phyloP scores from a whole-genome alignment of 2,113 vertebrate genomes.

The Paradoxurus hermaphroditus region DNA sequence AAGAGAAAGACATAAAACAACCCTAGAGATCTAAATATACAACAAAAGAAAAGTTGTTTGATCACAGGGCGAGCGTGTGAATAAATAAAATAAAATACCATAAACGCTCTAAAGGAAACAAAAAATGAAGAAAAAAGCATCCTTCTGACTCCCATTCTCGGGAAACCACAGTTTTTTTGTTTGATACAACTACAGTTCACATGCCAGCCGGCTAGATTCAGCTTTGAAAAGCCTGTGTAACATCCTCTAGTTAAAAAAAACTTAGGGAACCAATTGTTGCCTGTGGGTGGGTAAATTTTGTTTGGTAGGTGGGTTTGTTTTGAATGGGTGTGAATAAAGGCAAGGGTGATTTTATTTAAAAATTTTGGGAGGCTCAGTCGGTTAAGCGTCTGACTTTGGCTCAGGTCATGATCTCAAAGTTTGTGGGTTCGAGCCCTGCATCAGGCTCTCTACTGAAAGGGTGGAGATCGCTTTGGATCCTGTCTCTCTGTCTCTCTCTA shows the following conservation, averaged over 20 bases:
- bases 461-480: no score
- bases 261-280: not conserved
- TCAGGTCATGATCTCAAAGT: no score
- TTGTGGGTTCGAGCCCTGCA: no score
- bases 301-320: not conserved
- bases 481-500: no score
- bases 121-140: constrained; percentile 35
- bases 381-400: no score
- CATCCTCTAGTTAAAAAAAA: not conserved
- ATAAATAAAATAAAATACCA: constrained; percentile 61
- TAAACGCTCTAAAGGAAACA: constrained; percentile 32
- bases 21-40: constrained; percentile 66
- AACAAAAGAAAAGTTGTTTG: constrained; percentile 68
- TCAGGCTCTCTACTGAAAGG: no score
- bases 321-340: not conserved
- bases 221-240: not conserved
- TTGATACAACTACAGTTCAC: not conserved
- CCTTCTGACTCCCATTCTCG: not conserved
- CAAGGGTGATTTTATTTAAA: not conserved
- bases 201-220: not conserved
- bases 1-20: constrained; percentile 55
- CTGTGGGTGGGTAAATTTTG: not conserved
- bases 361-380: no score
- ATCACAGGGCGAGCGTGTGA: constrained; percentile 45
- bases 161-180: constrained; percentile 14